Evolutionary conservation across 2,888 invertebrate genomes (phyloP), one percentile per base, ranked within the genome.

Genomic region (Phortica magna): DNA sequence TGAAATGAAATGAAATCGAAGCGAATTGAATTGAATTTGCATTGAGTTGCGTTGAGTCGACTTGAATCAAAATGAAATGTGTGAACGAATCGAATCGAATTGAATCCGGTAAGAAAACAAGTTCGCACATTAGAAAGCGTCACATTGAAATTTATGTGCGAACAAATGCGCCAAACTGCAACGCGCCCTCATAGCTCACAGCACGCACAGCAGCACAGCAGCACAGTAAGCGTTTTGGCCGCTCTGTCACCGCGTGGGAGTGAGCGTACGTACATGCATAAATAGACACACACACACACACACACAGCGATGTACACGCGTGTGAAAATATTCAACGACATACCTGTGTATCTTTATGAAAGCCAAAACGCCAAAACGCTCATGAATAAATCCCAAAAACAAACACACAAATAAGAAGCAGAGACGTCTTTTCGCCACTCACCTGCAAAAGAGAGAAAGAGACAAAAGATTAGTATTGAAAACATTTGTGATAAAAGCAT

Each of bases 371-470:
- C 31, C 31, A 31, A 31, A 31, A 31, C 31, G 31, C 31, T 31
- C 31, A 31, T 31, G 31, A 31, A 31, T 31, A 31, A 61, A 22
- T 22, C 61, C 61, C 14, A 7, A 55, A 55, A 55, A 17, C 0
- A 55, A n/a, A 17, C 17, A 55, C 5, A 55, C 7, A n/a, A 55
- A 55, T 17, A 7, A n/a, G 14, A 55, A 55, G n/a, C 9, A 14
- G 55, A 55, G 10, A 61, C n/a, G 19, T 61, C 5, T 61, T 12
- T 67, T 43, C 31, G 17, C 6, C 7, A 67, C 67, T 67, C 43
- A 68, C 68, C 68, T 68, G 19, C 19, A 68, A 68, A 68, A 14
- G 41, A 43, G 17, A 42, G n/a, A 65, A 65, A 65, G 41, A 41
- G 10, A 65, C 5, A 22, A 64, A 12, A 22, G 7, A 64, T 64